Evolutionary conservation across 2,797 vertebrate genomes (phyloP).

Genomic region (Sebastes hubbsi): DNA sequence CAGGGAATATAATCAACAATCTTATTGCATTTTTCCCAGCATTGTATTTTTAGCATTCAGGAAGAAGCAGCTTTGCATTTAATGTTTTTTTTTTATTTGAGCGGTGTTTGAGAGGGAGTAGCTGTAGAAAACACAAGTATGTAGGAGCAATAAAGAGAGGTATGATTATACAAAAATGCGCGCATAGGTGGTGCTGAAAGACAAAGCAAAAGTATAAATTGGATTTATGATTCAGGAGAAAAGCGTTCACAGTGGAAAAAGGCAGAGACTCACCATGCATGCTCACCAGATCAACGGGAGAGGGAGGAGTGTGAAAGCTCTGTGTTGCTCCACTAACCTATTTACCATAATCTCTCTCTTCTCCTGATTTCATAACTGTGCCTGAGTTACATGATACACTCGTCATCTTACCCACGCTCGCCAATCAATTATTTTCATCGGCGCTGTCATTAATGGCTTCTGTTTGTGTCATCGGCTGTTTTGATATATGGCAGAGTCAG

Average conservation of each 20-base stretch:
- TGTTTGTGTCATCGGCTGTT: neutral
- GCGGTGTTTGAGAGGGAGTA: neutral
- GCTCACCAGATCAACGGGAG: slow-evolving; percentile 35
- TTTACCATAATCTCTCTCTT: slow-evolving; percentile 81
- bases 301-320: slow-evolving; percentile 68
- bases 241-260: slow-evolving; percentile 26
- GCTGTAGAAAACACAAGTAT: neutral
- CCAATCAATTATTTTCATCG: slow-evolving; percentile 66
- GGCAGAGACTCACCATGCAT: slow-evolving; percentile 41
- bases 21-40: slow-evolving; percentile 36
- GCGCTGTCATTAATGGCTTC: slow-evolving; percentile 34
- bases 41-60: slow-evolving; percentile 45
- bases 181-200: slow-evolving; percentile 7
- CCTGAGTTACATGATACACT: slow-evolving; percentile 76
- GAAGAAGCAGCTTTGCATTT: slow-evolving; percentile 10
- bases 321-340: slow-evolving; percentile 84
- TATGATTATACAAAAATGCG: neutral
- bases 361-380: slow-evolving; percentile 82
- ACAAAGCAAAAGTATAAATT: neutral
- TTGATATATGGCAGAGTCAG: neutral
- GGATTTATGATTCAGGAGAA: slow-evolving; percentile 20
- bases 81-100: neutral
- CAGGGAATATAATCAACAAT: slow-evolving; percentile 35
- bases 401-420: slow-evolving; percentile 53
- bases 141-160: slow-evolving; percentile 4